These are phyloP conservation scores for Beroe ovata DNA, from an alignment of 37 sponge, comb jelly and placozoan species.

Conservation along the genomic window DNA sequence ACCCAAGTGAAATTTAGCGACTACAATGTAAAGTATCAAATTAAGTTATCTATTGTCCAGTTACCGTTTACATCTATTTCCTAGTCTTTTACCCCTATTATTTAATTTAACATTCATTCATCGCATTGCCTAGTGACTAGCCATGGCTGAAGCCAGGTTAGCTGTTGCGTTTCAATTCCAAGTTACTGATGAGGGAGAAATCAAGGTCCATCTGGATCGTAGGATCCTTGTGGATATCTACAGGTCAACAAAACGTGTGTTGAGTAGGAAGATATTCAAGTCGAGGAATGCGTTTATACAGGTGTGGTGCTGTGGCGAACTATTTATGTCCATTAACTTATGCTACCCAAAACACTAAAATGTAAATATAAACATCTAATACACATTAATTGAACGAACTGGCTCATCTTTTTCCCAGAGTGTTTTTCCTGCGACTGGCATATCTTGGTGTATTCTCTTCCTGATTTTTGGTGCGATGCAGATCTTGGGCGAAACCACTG, in stretches of 20 bases:
- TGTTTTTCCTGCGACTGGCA: conserved; percentile 54
- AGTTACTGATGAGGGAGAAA: conserved; percentile 85
- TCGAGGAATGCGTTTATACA: conserved; percentile 45
- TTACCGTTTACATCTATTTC: too few species aligned
- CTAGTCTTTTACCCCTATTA: too few species aligned
- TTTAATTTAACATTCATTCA: too few species aligned
- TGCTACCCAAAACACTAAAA: too few species aligned
- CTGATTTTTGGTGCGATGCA: conserved; percentile 32
- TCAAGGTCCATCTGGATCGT: conserved; percentile 71
- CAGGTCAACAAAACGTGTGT: conserved; percentile 30
- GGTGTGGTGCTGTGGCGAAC: conserved; percentile 25
- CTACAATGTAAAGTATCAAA: too few species aligned
- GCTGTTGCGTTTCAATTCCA: conserved; percentile 97
- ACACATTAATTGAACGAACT: background rate
- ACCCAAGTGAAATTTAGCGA: too few species aligned
- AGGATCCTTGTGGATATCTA: conserved; percentile 22
- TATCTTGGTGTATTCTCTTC: conserved; percentile 54
- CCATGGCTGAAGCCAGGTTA: conserved; percentile 95
- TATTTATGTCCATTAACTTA: background rate
- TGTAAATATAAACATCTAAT: background rate
- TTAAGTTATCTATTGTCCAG: too few species aligned
- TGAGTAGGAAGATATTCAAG: conserved; percentile 57
- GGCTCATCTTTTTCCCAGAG: background rate
- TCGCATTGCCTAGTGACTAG: too few species aligned
- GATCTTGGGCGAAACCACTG: conserved; percentile 44